These are phyloP conservation scores for Lophius americanus DNA, from an alignment of 2,797 vertebrate genomes.

Conservation along the genomic window DNA sequence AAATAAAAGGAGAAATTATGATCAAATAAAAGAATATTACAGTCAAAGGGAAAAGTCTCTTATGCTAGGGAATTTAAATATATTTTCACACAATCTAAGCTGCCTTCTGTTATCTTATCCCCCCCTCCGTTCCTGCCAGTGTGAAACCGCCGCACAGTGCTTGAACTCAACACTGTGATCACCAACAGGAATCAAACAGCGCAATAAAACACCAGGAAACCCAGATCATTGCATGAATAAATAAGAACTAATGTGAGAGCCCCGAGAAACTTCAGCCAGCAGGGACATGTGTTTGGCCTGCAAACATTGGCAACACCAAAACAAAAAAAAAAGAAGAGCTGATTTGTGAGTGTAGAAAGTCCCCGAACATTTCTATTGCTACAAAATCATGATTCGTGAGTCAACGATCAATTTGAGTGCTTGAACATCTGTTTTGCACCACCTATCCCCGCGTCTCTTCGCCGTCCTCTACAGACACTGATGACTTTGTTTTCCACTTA, in stretches of 20 bases:
- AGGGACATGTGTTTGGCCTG: slow-evolving; percentile 43
- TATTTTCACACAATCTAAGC: slow-evolving; percentile 42
- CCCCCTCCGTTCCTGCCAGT: slow-evolving; percentile 10
- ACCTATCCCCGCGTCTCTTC: background rate
- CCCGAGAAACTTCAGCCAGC: slow-evolving; percentile 26
- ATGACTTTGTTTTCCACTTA: slow-evolving; percentile 47
- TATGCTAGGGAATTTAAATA: slow-evolving; percentile 26
- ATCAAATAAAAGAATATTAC: slow-evolving; percentile 44
- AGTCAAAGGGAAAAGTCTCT: background rate
- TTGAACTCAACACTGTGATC: slow-evolving; percentile 39
- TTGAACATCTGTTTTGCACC: slow-evolving; percentile 29
- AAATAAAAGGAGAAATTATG: slow-evolving; percentile 35
- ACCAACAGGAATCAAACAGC: slow-evolving; percentile 35
- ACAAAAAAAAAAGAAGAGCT: slow-evolving; percentile 9
- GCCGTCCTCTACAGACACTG: slow-evolving; percentile 37
- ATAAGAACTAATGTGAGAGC: slow-evolving; percentile 34
- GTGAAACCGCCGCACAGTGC: slow-evolving; percentile 18
- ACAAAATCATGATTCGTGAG: slow-evolving; percentile 15
- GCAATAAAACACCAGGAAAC: slow-evolving; percentile 41
- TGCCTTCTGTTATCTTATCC: slow-evolving; percentile 25
- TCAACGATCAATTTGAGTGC: slow-evolving; percentile 5
- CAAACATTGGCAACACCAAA: background rate
- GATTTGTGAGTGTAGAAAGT: slow-evolving; percentile 43
- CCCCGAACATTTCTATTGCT: slow-evolving; percentile 19
- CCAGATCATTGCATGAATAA: slow-evolving; percentile 27